Percentiles rank a stretch among this genome's conserved stretches.
Conservation (phyloP, 2,888 invertebrate species). For the Rutpela maculata region DNA sequence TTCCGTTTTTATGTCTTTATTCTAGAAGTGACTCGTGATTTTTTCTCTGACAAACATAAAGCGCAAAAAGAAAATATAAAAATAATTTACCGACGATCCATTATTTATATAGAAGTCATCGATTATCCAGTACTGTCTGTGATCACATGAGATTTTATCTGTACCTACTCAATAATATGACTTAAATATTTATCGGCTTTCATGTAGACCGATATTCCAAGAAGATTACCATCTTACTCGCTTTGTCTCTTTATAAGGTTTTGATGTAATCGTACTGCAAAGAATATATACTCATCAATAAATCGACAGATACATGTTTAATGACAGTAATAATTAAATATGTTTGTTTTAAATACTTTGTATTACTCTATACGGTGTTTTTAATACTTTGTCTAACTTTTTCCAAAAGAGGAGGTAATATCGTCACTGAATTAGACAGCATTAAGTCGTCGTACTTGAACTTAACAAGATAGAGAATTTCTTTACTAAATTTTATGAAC, state of each 20-base stretch:
- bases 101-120: conserved; percentile 42
- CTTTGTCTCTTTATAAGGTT: conserved; percentile 50
- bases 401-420: too few relatives aligned
- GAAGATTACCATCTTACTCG: conserved; percentile 54
- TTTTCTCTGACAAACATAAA: conserved; percentile 6
- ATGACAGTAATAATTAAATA: conserved; percentile 41
- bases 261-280: conserved; percentile 42
- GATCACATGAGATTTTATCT: conserved; percentile 52
- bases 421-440: too few relatives aligned
- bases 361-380: background rate
- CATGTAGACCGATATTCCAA: conserved; percentile 53
- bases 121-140: conserved; percentile 46
- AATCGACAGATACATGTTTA: conserved; percentile 20
- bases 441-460: too few relatives aligned
- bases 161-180: conserved; percentile 58
- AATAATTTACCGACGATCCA: conserved; percentile 27
- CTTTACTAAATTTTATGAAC: too few relatives aligned
- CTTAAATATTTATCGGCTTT: conserved; percentile 62
- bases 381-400: too few relatives aligned
- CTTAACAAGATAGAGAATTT: too few relatives aligned
- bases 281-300: conserved; percentile 34
- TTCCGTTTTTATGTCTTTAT: conserved; percentile 1
- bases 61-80: conserved; percentile 18
- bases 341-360: background rate
- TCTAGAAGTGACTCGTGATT: conserved; percentile 1